These are phyloP conservation scores for Osedax frankpressi DNA, from an alignment of 2,888 invertebrate species.

Conservation along the genomic window DNA sequence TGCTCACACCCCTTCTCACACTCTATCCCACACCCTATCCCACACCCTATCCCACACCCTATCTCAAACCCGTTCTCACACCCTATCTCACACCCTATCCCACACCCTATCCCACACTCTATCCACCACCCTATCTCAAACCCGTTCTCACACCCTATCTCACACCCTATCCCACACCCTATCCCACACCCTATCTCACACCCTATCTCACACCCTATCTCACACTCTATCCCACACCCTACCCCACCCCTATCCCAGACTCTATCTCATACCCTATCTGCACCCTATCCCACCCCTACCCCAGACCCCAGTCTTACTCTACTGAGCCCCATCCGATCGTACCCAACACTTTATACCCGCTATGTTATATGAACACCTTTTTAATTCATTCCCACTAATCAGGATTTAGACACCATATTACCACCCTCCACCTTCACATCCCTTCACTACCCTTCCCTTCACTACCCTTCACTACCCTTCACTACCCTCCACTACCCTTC, in stretches of 20 bases:
- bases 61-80: background rate
- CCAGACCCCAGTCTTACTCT: background rate
- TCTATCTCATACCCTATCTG: background rate
- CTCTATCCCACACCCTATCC: background rate
- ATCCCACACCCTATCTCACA: background rate
- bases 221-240: background rate
- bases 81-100: background rate
- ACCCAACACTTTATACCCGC: too few relatives aligned
- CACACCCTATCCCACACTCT: background rate
- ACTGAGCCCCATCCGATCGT: too few relatives aligned
- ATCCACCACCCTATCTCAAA: background rate
- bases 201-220: background rate
- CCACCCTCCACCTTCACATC: too few relatives aligned
- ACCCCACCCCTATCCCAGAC: background rate
- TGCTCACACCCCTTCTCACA: background rate
- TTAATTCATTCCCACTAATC: too few relatives aligned
- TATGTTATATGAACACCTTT: too few relatives aligned
- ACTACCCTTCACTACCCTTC: too few relatives aligned
- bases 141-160: background rate
- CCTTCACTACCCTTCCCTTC: too few relatives aligned
- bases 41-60: background rate
- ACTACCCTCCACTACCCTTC: too few relatives aligned
- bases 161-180: background rate
- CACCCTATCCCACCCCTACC: background rate
- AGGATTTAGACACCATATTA: too few relatives aligned